A percentile compares a stretch with the other conserved stretches of the same genome.
These are phyloP conservation scores for Sialis fuliginosa DNA, from an alignment of 2,888 invertebrate genomes.

Conservation along the genomic window DNA sequence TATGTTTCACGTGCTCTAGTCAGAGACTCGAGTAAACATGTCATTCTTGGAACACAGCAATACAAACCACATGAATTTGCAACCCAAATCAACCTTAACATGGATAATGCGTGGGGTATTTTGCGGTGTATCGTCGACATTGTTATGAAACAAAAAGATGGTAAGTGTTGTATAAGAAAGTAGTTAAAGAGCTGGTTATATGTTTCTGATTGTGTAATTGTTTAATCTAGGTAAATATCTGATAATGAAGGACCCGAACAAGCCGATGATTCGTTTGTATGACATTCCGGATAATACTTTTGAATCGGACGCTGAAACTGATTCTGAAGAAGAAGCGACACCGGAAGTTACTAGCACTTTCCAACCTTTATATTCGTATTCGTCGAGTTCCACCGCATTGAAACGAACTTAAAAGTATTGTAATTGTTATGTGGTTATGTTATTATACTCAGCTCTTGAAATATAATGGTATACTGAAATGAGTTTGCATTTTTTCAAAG, in stretches of 20 bases:
- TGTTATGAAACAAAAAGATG: slow-evolving; percentile 92
- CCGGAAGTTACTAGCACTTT: slow-evolving; percentile 22
- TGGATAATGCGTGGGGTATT: slow-evolving; percentile 99
- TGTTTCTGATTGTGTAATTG: background rate
- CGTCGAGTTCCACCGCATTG: slow-evolving; percentile 6
- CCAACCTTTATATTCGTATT: slow-evolving; percentile 24
- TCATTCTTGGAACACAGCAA: slow-evolving; percentile 92
- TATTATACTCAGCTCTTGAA: too few relatives aligned
- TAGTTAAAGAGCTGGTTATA: background rate
- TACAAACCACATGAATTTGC: slow-evolving; percentile 98
- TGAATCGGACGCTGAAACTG: slow-evolving; percentile 91
- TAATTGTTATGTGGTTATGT: too few relatives aligned
- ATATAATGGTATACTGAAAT: too few relatives aligned
- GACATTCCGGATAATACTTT: slow-evolving; percentile 98
- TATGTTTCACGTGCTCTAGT: slow-evolving; percentile 93
- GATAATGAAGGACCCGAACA: slow-evolving; percentile 98
- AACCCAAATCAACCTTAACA: slow-evolving; percentile 93
- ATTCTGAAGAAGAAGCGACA: slow-evolving; percentile 52
- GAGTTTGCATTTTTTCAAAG: too few relatives aligned
- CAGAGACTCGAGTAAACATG: slow-evolving; percentile 88
- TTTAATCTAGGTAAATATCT: slow-evolving; percentile 52
- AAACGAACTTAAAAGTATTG: background rate
- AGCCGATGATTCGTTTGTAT: slow-evolving; percentile 92
- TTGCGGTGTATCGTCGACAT: slow-evolving; percentile 93
- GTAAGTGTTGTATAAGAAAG: slow-evolving; percentile 25